Evolutionary conservation across 2,797 vertebrate genomes (phyloP), one percentile per base, ranked within the genome.

Genomic region (Dicrostonyx torquatus): DNA sequence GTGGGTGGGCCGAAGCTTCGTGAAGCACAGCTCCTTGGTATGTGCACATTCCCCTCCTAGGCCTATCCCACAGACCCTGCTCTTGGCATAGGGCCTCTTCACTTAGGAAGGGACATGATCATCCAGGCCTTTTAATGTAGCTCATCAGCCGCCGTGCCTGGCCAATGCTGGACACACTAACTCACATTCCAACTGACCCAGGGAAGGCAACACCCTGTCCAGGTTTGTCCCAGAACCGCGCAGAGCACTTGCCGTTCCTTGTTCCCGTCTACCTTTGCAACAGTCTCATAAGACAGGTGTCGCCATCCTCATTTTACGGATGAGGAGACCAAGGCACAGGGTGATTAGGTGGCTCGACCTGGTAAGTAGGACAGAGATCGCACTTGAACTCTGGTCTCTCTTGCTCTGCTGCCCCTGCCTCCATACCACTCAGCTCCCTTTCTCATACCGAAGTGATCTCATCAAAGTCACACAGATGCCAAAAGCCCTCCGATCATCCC

Each of bases 71-170:
- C 2, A n/a, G n/a, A 58, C 72, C 72, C n/a, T 22, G 53, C 50
- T 48, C 37, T 75, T 6, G 48, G 37, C 62, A 48, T 8, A 86
- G 48, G 9, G 14, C 1, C 60, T 77, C 50, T 53, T n/a, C 37
- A 29, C 37, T 68, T 1, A 3, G 9, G 73, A 64, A 58, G 72
- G 31, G 43, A 60, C 73, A 73, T 18, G 26, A 29, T 62, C 24
- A 20, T 9, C 45, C 48, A 2, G 26, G 17, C 22, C 1, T 60
- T 5, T 10, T 11, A 18, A 60, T 6, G 45, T n/a, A 76, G 60
- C 3, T n/a, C 1, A 7, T 22, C 0, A 29, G 62, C 73, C 24
- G 0, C 5, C 9, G 10, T 14, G 2, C 37, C 70, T 1, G 48
- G 40, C 5, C 9, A 50, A 40, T 0, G 24, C 1, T 7, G 34